Base-by-base conservation (phyloP, 2,113 vertebrate genomes). In the Terrapene triunguis region DNA sequence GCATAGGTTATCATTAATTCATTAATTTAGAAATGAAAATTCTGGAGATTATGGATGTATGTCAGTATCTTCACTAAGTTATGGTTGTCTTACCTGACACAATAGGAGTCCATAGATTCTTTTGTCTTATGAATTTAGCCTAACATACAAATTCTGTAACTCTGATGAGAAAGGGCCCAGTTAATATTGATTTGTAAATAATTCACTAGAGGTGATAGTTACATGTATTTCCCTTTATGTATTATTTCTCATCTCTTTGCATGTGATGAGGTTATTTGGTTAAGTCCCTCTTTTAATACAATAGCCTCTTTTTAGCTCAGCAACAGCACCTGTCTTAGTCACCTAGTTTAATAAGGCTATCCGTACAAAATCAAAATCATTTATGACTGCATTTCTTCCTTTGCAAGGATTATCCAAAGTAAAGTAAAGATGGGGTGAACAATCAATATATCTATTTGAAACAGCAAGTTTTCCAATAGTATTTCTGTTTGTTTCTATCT, bases 101-200 rank as follows among this genome's bases (percentile, higher is more conserved):
- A 65, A 85, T 92, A 95, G 79, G 81, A 2, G 53, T 85, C 42
- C 32, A 9, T 25, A 16, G 57, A 76, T 84, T 74, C 92, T 94
- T 93, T 94, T 35, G 12, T 90, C 76, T 89, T 92, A 85, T 87
- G 88, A 95, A 96, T 97, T 82, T 96, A 57, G 93, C 42, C 94
- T 88, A 82, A 85, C 62, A 88, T 48, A 96, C 85, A 90, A 96
- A 84, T 84, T 97, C 69, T 87, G 27, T 84, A 97, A 97, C 95
- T 80, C 80, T 96, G 48, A 80, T 95, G 51, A 89, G 86, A 94
- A 95, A 96, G 91, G 51, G 93, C 47, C 86, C 24, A 91, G 24
- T 21, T 89, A 87, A 44, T 11, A 51, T 29, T 91, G 91, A 96
- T 93, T 89, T 74, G 65, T 81, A 11, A 95, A 93, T 89, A 94